Base-by-base conservation (phyloP, 2,888 invertebrate genomes). In the Pristionchus entomophagus region DNA sequence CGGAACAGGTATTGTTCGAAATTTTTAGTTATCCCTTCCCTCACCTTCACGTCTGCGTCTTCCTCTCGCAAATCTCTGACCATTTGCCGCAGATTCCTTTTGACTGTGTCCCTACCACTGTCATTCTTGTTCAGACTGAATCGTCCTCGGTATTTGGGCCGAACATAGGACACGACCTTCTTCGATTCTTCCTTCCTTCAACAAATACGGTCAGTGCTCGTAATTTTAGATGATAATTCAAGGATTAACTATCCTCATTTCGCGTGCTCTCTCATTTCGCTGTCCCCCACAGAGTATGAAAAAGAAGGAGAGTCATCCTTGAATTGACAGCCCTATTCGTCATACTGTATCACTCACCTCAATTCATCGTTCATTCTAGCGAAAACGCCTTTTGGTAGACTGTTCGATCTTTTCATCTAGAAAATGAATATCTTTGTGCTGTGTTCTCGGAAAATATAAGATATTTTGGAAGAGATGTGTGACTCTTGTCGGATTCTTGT, bases 91-190 rank as follows among this genome's bases (percentile, higher is more conserved):
- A 82, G 26, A 56, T 82, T 19, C 29, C 49, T 56, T n/a, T 51
- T 56, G n/a, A n/a, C n/a, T 35, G 59, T n/a, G 19, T 49, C 59
- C 26, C 38, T 82, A 4, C 26, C 32, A 8, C 8, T n/a, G 14
- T 82, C 82, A 59, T 38, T 38, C 26, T 82, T 82, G 19, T 82
- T 82, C 35, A 82, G 59, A 59, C 82, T 82, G 41, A 82, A 59
- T 59, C 82, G 41, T 35, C 59, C 59, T 49, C 59, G 35, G 26
- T 82, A 82, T 32, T 82, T 82, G 10, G 53, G 51, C 12, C 53
- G 17, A 8, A 38, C n/a, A 26, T 41, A 29, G 6, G 26, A n/a
- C 3, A 59, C 22, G 10, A 38, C 26, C 59, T 59, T 82, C 82
- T 82, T 82, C 41, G 38, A 56, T 22, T 82, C 82, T 14, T 82